A percentile compares a stretch with the other conserved stretches of the same genome.
phyloP scores from a whole-genome alignment of 2,888 invertebrate genomes.

The Parthenolecanium corni region DNA sequence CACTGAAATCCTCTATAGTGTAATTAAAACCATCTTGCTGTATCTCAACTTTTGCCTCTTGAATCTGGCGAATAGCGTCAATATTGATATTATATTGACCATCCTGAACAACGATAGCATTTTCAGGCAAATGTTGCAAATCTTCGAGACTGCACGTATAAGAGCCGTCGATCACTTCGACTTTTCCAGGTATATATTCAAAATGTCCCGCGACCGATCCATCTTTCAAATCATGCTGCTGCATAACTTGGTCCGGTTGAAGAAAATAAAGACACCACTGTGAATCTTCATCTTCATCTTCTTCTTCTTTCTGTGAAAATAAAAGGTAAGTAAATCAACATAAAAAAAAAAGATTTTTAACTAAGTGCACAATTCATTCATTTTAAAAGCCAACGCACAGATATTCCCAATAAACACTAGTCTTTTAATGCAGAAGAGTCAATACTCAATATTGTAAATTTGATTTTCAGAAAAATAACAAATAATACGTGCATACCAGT shows the following conservation, averaged over 20 bases:
- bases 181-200: background rate
- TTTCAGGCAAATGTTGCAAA: conserved; percentile 1
- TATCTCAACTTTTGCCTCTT: conserved; percentile 16
- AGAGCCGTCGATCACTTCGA: background rate
- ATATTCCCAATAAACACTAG: no score
- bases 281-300: background rate
- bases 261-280: conserved; percentile 22
- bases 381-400: no score
- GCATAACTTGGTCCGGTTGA: conserved; percentile 8
- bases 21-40: conserved; percentile 15
- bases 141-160: conserved; percentile 6
- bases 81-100: conserved; percentile 4
- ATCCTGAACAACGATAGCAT: background rate
- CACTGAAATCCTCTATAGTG: conserved; percentile 7
- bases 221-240: conserved; percentile 7
- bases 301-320: background rate
- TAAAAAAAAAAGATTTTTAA: background rate
- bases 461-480: no score
- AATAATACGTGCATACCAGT: no score
- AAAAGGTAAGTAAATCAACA: background rate
- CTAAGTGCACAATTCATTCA: background rate
- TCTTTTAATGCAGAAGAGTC: no score
- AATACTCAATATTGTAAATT: no score
- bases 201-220: background rate
- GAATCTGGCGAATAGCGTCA: conserved; percentile 15